phyloP scores from a whole-genome alignment of 2,888 invertebrate genomes.

The Eupithecia vulgata region DNA sequence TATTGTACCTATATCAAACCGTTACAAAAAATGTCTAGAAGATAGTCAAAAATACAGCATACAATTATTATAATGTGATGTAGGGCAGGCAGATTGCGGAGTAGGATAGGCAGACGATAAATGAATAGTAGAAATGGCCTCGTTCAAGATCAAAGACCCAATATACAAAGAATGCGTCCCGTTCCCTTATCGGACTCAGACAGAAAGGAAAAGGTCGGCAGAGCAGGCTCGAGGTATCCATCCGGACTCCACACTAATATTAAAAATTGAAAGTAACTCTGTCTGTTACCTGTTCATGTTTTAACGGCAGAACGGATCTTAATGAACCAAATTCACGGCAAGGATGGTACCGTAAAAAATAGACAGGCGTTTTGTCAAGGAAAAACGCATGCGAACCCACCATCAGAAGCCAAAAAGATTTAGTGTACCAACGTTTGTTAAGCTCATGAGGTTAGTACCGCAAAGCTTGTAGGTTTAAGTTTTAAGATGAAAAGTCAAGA shows the following conservation, averaged over 20 bases:
- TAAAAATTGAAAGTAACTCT: not conserved
- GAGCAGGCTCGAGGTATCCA: not conserved
- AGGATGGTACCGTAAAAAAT: not conserved
- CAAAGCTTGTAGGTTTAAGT: not conserved
- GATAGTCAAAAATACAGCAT: not conserved
- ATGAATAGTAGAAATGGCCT: not conserved
- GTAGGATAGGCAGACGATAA: not conserved
- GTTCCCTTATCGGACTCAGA: slow-evolving; percentile 27
- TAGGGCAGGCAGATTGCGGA: not conserved
- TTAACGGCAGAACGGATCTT: not conserved
- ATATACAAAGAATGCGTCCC: slow-evolving; percentile 17
- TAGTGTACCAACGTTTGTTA: not conserved
- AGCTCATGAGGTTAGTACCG: not conserved
- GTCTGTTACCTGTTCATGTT: not conserved
- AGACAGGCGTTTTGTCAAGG: not conserved
- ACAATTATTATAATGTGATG: not conserved
- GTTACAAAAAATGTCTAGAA: not conserved
- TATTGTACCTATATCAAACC: not conserved
- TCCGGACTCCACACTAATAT: not conserved
- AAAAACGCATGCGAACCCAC: not conserved
- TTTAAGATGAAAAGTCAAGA: not conserved
- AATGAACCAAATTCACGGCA: not conserved
- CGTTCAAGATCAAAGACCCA: slow-evolving; percentile 21
- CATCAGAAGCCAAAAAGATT: not conserved
- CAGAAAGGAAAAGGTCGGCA: not conserved